Evolutionary conservation across 2,888 invertebrate genomes (phyloP).

Genomic region (Scaptomyza flava): DNA sequence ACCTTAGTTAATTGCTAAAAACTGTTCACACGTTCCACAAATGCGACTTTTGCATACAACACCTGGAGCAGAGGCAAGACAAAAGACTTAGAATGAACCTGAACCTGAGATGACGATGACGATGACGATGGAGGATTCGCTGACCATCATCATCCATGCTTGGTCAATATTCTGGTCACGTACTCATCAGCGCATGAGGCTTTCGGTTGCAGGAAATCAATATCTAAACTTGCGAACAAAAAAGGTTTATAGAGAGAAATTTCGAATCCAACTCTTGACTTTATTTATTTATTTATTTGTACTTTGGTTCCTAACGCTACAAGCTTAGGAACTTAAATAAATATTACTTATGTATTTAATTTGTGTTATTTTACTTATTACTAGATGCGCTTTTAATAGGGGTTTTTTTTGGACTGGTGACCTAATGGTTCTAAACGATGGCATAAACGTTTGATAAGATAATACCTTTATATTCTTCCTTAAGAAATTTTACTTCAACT

Average conservation of each 20-base stretch:
- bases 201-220: conserved; percentile 77
- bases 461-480: no score
- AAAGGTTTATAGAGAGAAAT: background rate
- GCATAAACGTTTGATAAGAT: no score
- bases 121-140: conserved; percentile 12
- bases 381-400: no score
- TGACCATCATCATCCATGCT: conserved; percentile 35
- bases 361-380: no score
- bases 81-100: conserved; percentile 3
- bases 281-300: no score
- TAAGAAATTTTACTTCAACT: no score
- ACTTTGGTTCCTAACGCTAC: no score
- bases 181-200: conserved; percentile 49
- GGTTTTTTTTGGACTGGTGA: no score
- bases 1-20: conserved; percentile 76
- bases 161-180: conserved; percentile 59
- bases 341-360: no score
- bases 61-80: conserved; percentile 22
- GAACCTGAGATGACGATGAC: conserved; percentile 6
- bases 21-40: conserved; percentile 76
- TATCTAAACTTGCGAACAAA: conserved; percentile 55
- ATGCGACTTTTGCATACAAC: conserved; percentile 72
- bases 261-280: no score
- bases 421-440: no score
- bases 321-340: no score